Conservation (phyloP, 2,797 vertebrate species). For the Onychomys leucogaster region DNA sequence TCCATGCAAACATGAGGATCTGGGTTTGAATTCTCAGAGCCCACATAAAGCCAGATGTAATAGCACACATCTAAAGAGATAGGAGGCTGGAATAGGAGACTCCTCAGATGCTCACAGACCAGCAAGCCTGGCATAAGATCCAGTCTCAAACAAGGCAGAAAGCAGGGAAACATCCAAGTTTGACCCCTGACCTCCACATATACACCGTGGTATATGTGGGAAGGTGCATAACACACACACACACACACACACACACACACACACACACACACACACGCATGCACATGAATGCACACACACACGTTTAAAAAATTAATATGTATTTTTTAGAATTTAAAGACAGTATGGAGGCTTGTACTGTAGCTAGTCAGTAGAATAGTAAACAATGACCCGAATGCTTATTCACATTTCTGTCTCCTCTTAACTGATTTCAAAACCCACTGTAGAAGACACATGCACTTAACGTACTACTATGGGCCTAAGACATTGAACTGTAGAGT, state of each 20-base stretch:
- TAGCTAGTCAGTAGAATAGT: background rate
- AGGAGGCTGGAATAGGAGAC: background rate
- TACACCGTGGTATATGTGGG: background rate
- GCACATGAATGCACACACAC: background rate
- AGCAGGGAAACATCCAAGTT: background rate
- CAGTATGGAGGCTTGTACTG: background rate
- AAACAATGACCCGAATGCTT: background rate
- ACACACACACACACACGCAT: background rate
- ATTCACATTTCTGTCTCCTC: constrained; percentile 30
- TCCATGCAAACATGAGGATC: background rate
- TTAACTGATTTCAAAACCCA: constrained; percentile 44
- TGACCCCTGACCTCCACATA: background rate
- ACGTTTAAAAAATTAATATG: background rate
- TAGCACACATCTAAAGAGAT: background rate
- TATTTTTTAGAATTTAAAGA: background rate
- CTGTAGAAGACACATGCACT: background rate
- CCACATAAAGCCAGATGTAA: background rate
- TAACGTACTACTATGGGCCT: background rate
- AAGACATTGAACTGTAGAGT: background rate
- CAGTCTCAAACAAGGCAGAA: background rate
- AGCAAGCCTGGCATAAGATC: background rate
- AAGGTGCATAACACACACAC: background rate
- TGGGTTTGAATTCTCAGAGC: background rate
- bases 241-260: background rate
- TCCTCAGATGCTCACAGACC: background rate